Base-by-base conservation (phyloP, 2,113 vertebrate species). In the Ptyas mucosa region DNA sequence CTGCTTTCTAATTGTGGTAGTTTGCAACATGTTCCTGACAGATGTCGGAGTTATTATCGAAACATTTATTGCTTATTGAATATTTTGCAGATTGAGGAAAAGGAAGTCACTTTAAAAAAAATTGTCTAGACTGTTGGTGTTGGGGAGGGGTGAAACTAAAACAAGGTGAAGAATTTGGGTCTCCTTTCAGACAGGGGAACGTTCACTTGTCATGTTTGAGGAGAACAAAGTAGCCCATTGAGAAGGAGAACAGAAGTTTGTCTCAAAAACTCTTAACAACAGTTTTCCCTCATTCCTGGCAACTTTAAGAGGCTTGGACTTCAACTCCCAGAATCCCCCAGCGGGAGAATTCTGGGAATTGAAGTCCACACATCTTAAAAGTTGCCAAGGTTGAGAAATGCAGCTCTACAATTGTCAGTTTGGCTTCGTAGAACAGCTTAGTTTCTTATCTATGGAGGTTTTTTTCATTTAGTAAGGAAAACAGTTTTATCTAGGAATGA, bases 111-210 rank as follows among this genome's bases (percentile, higher is more conserved):
- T 53, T 87, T 81, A 57, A 90, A 89, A 61, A 61, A 61, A 61
- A 91, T 88, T 91, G 95, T 94, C 94, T 91, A 90, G 93, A 91
- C 91, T 89, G 64, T 18, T 75, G 5, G 75, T 23, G 81, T 88
- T 69, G 6, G 51, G 88, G 52, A 49, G 91, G 55, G 58, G 1
- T 29, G 64, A n/a, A 69, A 15, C 53, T n/a, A 92, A 90, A 92
- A 94, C 20, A 0, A 1, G 43, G 54, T 86, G 86, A 46, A 87
- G 87, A 58, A 92, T 93, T 91, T 92, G 92, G 26, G 46, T 53
- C 29, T 91, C 86, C 57, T 87, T 46, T 85, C 52, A 93, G 87
- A 69, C 29, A 46, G 29, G 29, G 85, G 1, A 29, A 34, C 26
- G 3, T 91, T 57, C 26, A 75, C 5, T 61, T 43, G 10, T 86